A percentile compares a stretch with the other conserved stretches of the same genome.
phyloP scores from a whole-genome alignment of 2,888 invertebrate genomes.

The Perizoma flavofasciatum region DNA sequence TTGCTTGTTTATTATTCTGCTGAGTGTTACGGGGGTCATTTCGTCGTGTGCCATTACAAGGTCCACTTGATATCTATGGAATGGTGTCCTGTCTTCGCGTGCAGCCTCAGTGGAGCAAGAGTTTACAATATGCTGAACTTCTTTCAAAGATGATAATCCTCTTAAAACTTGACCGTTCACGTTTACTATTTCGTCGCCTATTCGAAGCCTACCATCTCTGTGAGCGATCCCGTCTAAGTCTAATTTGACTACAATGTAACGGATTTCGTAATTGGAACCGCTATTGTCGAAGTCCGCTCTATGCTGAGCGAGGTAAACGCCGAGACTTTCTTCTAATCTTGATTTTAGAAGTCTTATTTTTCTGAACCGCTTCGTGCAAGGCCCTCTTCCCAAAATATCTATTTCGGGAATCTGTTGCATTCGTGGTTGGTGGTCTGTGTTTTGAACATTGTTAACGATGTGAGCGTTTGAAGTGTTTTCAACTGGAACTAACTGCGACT shows the following conservation, averaged over 20 bases:
- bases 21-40: constrained; percentile 81
- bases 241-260: constrained; percentile 86
- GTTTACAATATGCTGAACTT: constrained; percentile 84
- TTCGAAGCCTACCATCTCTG: constrained; percentile 91
- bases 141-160: constrained; percentile 87
- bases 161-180: constrained; percentile 93
- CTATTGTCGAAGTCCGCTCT: constrained; percentile 79
- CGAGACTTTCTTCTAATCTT: constrained; percentile 87
- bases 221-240: constrained; percentile 87
- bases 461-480: constrained; percentile 65
- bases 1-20: constrained; percentile 72
- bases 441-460: constrained; percentile 51
- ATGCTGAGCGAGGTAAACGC: constrained; percentile 88
- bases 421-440: constrained; percentile 61
- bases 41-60: constrained; percentile 87
- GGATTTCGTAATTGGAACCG: constrained; percentile 83
- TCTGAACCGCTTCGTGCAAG: constrained; percentile 85
- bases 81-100: constrained; percentile 64
- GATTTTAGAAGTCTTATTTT: constrained; percentile 87
- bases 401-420: constrained; percentile 59
- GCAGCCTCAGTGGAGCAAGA: constrained; percentile 78
- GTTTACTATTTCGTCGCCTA: constrained; percentile 95
- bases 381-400: constrained; percentile 81
- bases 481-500: constrained; percentile 69
- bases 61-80: constrained; percentile 82